Base-by-base conservation (phyloP, 2,888 invertebrate species). In the Microctonus aethiopoides region DNA sequence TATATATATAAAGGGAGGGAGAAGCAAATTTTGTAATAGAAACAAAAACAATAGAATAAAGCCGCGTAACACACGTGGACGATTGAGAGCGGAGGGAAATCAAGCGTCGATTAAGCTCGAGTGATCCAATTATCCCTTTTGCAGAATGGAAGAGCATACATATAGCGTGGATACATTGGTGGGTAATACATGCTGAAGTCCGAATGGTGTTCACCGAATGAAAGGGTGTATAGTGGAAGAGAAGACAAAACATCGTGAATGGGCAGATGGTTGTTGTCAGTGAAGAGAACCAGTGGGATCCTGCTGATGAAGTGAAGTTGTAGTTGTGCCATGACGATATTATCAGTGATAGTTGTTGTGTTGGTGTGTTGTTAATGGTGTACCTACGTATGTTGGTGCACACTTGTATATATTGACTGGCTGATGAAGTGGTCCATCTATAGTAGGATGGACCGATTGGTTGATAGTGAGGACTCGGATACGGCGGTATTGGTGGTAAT, bases 361-460 rank as follows among this genome's bases (percentile, higher is more conserved):
- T 36, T 36, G 51, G 60, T 64, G 20, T 52, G 16, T 41, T 20
- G 46, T 39, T 51, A 36, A 26, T 20, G 60, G 56, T 59, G 46
- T 5, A 24, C n/a, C 5, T 36, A 7, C 39, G 4, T 11, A 60
- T 39, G 22, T 52, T 32, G 52, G 52, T 16, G n/a, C n/a, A 22
- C 29, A 52, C 9, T 20, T 39, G 54, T 56, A n/a, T 67, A 46
- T 46, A 46, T 46, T 46, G 46, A 46, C 46, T 46, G 46, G 16
- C 46, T 46, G 46, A 16, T 46, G 46, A 51, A 61, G 60, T 34
- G 66, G 65, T 69, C 65, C 67, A 67, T 70, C 22, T 54, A 62
- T n/a, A 67, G 64, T 61, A 76, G 69, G 70, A 76, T 76, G 76
- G 73, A 74, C 68, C 69, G 67, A 56, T 69, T 68, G 54, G 63